These are phyloP conservation scores for Pteronotus mesoamericanus DNA, from an alignment of 2,797 vertebrate species.

Conservation along the genomic window DNA sequence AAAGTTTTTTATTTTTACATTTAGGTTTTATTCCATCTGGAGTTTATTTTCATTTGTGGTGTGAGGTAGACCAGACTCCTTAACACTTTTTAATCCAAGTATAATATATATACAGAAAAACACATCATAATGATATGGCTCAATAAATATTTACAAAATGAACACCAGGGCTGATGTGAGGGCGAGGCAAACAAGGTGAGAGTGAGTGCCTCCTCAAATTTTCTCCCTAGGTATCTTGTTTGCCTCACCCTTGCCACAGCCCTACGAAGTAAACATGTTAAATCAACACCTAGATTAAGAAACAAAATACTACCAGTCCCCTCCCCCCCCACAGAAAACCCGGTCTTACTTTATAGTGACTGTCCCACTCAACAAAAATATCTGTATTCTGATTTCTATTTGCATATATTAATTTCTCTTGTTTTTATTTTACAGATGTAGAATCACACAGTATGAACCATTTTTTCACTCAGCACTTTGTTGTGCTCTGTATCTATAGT, in stretches of 20 bases:
- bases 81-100: slow-evolving; percentile 33
- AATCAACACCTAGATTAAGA: neutral
- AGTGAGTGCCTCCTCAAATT: neutral
- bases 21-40: neutral
- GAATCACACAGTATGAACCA: neutral
- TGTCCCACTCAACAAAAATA: neutral
- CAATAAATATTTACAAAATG: slow-evolving; percentile 3
- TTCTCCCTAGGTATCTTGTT: neutral
- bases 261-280: neutral
- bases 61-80: neutral
- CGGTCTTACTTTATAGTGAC: neutral
- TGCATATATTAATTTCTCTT: neutral
- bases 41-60: neutral
- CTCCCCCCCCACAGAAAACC: neutral
- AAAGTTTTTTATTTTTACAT: slow-evolving; percentile 4
- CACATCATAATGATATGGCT: neutral
- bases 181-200: neutral
- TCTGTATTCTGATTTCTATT: neutral
- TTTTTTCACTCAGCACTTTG: neutral
- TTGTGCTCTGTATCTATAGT: neutral
- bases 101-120: neutral
- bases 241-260: neutral
- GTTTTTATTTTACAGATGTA: neutral
- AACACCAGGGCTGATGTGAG: neutral
- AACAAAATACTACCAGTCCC: neutral